Evolutionary conservation across 2,797 vertebrate genomes (phyloP).

Genomic region (Bucorvus abyssinicus): DNA sequence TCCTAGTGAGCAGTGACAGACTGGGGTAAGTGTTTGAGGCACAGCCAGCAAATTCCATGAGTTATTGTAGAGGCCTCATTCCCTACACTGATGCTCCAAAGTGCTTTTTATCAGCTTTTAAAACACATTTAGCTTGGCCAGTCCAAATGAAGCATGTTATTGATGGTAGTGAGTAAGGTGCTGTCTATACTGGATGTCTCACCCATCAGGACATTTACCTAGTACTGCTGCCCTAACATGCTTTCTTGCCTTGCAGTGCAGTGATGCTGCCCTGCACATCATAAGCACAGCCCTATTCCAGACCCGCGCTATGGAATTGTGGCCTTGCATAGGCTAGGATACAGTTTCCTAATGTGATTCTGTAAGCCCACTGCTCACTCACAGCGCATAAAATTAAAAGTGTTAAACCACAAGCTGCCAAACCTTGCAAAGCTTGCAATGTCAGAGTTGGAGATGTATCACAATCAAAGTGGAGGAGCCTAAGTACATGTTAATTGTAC

Average conservation of each 20-base stretch:
- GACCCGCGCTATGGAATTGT: not conserved
- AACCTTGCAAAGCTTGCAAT: not conserved
- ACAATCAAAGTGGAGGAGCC: not conserved
- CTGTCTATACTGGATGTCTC: not conserved
- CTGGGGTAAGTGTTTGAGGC: not conserved
- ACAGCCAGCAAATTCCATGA: not conserved
- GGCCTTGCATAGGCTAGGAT: not conserved
- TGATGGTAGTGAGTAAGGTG: not conserved
- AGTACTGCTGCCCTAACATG: not conserved
- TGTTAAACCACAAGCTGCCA: not conserved
- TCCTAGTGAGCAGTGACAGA: not conserved
- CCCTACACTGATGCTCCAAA: not conserved
- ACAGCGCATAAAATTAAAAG: not conserved
- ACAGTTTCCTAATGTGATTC: not conserved
- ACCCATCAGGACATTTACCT: not conserved
- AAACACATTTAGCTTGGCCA: not conserved
- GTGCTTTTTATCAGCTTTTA: not conserved
- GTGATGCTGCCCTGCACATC: fast-evolving
- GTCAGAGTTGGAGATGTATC: not conserved
- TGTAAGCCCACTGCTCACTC: not conserved
- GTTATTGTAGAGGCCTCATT: not conserved
- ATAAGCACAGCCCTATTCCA: not conserved
- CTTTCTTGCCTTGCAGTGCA: not conserved
- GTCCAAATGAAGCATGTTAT: not conserved
- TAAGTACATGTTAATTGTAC: not conserved